These are phyloP conservation scores for Laticauda laticaudata DNA, from an alignment of 2,113 vertebrate species.

Conservation along the genomic window DNA sequence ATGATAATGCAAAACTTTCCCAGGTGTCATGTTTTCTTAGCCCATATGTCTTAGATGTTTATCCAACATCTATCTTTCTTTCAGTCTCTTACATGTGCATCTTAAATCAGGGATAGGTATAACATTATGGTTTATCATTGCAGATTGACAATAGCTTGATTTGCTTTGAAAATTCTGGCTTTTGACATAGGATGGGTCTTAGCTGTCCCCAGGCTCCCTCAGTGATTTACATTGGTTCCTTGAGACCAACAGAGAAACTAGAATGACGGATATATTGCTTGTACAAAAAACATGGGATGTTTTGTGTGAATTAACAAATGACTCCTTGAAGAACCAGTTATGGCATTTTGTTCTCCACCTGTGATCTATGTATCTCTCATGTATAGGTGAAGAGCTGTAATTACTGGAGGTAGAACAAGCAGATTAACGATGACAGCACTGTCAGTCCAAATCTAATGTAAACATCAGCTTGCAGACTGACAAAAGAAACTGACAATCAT, in stretches of 20 bases:
- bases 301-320: background rate
- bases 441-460: background rate
- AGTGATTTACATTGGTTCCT: background rate
- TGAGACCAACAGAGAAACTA: background rate
- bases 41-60: background rate
- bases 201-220: background rate
- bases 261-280: background rate
- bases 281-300: background rate
- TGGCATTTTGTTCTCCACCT: background rate
- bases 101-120: background rate
- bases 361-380: background rate
- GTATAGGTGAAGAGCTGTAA: background rate
- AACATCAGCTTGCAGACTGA: background rate
- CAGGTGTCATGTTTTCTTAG: background rate
- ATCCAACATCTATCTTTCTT: background rate
- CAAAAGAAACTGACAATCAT: background rate
- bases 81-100: background rate
- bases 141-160: background rate
- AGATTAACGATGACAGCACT: background rate
- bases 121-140: background rate
- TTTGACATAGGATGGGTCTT: background rate
- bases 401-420: background rate
- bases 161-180: background rate
- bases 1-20: background rate
- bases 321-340: background rate